A percentile compares a stretch with the other conserved stretches of the same genome.
Conservation (phyloP, 2,113 vertebrate genomes). For the Edolisoma coerulescens region DNA sequence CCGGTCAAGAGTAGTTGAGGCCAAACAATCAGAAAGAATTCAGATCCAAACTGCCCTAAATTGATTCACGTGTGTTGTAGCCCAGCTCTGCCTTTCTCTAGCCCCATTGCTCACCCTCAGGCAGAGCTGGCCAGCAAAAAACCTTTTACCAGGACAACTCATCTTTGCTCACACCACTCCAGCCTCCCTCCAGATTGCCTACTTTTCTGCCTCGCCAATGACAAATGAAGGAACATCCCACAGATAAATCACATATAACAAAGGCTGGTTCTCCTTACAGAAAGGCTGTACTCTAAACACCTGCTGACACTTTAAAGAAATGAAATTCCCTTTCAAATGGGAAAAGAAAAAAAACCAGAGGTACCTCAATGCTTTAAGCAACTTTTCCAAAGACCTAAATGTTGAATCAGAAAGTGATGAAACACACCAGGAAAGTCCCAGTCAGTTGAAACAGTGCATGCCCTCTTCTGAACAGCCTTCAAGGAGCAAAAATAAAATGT, state of each 20-base stretch:
- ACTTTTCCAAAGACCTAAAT: conserved; percentile 1
- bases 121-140: not conserved
- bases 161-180: not conserved
- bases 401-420: conserved; percentile 22
- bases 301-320: conserved; percentile 14
- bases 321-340: not conserved
- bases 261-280: not conserved
- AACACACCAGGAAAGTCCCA: not conserved
- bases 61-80: not conserved
- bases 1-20: not conserved
- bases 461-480: not conserved
- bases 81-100: not conserved
- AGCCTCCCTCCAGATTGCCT: not conserved
- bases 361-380: not conserved
- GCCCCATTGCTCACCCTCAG: not conserved
- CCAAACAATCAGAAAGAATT: not conserved
- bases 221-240: conserved; percentile 7
- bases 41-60: not conserved
- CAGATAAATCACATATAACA: conserved; percentile 5
- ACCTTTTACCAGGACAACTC: not conserved
- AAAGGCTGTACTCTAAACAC: not conserved
- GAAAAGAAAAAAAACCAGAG: not conserved
- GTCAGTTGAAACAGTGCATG: not conserved
- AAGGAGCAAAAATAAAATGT: not conserved
- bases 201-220: not conserved